Evolutionary conservation across 2,797 vertebrate genomes (phyloP).

Genomic region (Channa striata): DNA sequence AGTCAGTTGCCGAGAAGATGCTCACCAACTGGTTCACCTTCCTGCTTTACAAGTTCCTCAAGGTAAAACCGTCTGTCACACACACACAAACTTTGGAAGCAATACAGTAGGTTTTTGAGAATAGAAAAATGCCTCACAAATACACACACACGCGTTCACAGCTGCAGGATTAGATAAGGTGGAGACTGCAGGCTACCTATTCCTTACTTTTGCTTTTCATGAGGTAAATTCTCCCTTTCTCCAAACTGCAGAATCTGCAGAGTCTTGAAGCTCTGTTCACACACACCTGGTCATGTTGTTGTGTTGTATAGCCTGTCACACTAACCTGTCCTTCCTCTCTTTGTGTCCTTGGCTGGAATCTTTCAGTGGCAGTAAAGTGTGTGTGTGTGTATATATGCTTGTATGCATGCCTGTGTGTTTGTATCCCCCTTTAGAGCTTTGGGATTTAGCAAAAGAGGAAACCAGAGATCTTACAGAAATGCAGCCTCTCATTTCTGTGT

Average conservation of each 20-base stretch:
- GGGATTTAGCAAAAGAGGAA: constrained; percentile 48
- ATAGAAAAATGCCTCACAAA: constrained; percentile 24
- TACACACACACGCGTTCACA: constrained; percentile 44
- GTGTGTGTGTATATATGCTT: constrained; percentile 14
- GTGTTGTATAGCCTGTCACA: constrained; percentile 47
- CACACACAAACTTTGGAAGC: constrained; percentile 40
- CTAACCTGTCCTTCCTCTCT: constrained; percentile 60
- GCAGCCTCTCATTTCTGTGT: constrained; percentile 44
- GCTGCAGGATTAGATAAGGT: constrained; percentile 76
- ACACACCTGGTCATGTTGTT: constrained; percentile 50
- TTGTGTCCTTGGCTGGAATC: constrained; percentile 51
- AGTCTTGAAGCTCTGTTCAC: constrained; percentile 63
- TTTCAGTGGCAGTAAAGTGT: constrained; percentile 30
- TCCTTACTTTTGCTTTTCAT: constrained; percentile 67
- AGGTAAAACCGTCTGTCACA: constrained; percentile 76
- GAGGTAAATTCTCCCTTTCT: constrained; percentile 51
- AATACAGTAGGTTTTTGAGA: constrained; percentile 41
- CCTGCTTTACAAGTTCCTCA: constrained; percentile 89
- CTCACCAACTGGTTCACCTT: constrained; percentile 90
- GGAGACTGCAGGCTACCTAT: constrained; percentile 62
- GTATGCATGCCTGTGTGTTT: constrained; percentile 19
- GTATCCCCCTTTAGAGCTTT: constrained; percentile 30
- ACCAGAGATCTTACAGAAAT: constrained; percentile 54
- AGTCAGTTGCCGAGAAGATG: constrained; percentile 89
- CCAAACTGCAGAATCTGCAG: constrained; percentile 51